Conservation (phyloP, 2,113 vertebrate species). For the Dasypus novemcinctus region DNA sequence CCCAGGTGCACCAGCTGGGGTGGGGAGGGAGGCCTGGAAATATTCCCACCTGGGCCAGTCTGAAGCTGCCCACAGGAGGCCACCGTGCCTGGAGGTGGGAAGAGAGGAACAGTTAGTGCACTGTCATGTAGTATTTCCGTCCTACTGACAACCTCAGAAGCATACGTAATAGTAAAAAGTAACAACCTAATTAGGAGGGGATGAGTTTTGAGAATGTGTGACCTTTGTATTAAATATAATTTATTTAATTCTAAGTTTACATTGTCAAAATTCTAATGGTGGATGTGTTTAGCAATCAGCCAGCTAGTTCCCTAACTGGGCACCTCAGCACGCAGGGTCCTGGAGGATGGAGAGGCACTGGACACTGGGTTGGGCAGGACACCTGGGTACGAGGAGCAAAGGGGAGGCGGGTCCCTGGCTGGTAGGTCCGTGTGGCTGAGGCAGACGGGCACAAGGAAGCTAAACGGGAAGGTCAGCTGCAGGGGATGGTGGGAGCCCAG, state of each 20-base stretch:
- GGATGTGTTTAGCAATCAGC: not conserved
- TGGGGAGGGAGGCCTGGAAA: not conserved
- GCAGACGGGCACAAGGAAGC: not conserved
- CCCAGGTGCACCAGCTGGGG: not conserved
- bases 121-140: fast-evolving
- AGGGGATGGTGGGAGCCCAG: not conserved
- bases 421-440: not conserved
- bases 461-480: fast-evolving
- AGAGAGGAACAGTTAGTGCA: fast-evolving
- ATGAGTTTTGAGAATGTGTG: not conserved
- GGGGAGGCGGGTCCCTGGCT: not conserved
- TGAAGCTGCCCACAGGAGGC: not conserved
- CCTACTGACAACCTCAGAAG: fast-evolving
- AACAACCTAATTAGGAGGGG: not conserved
- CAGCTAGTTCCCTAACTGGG: not conserved
- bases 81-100: too few relatives aligned
- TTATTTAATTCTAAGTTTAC: not conserved
- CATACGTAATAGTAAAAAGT: not conserved
- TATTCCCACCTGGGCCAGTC: fast-evolving
- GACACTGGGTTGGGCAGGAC: not conserved
- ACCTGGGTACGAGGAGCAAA: fast-evolving
- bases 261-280: not conserved
- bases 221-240: not conserved
- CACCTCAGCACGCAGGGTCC: not conserved
- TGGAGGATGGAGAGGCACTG: not conserved